Evolutionary conservation across 2,888 invertebrate species (phyloP), one percentile per base, ranked within the genome.

Genomic region (Oligia fasciuncula): DNA sequence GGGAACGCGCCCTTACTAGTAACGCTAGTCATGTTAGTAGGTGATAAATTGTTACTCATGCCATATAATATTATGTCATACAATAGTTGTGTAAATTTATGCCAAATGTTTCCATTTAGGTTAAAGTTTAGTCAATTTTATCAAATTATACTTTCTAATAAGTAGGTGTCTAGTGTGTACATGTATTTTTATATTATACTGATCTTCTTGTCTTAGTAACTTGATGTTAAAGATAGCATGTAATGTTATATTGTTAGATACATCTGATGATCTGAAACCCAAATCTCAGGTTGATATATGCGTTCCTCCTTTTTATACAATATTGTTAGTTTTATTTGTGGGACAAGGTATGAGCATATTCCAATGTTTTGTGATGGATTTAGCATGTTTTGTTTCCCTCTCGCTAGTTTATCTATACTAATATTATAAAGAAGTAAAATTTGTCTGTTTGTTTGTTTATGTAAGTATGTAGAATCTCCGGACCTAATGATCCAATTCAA

Each of bases 1-100:
- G 40, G 40, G 40, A 40, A 40, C 5, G 40, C 40, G 40, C 40
- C 40, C 40, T 40, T 92, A 92, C 92, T 92, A 93, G 91, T 90
- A 90, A 89, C 88, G 92, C 93, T 93, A 93, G 93, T 93, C 93
- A 93, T 89, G 86, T 89, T 88, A 88, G 90, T 89, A 87, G 77
- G 85, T 88, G 77, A 76, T 84, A 87, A 88, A 88, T 85, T 84
- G 87, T 86, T 89, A 87, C 79, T 89, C 81, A 89, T 86, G 91
- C 90, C 89, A 89, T 89, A 86, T 87, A 79, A 84, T 85, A 81
- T 89, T 85, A 81, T 89, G 88, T 90, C 85, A 87, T 86, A 84
- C 77, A 85, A 86, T 89, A 89, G 86, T 80, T 86, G 86, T 90
- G 86, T 89, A 87, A 90, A 88, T 84, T 89, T 86, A 90, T 91